Evolutionary conservation across 2,888 invertebrate species (phyloP), one percentile per base, ranked within the genome.

Genomic region (Augochlorella aurata): DNA sequence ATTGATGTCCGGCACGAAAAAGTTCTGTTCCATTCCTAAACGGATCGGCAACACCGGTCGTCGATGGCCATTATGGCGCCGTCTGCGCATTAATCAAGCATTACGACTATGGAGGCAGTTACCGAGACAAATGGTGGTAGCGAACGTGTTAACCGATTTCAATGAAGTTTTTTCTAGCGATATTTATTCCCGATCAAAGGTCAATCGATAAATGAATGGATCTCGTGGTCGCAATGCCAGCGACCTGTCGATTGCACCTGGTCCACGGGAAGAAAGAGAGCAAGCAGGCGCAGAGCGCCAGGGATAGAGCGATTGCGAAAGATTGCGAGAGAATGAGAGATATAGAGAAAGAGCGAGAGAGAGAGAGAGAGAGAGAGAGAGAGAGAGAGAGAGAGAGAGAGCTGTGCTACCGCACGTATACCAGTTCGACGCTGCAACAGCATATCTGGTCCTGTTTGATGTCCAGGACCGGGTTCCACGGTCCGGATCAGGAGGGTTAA

Each of bases 381-480:
- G 14, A 16, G 21, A 21, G 21, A 21, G 54, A 54, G 58, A 58
- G 24, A 16, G 58, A 58, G 58, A 58, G 24, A 58, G 58, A 24
- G 58, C 8, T 29, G 16, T 24, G 24, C 24, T 58, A 24, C 63
- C 74, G 68, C 73, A 58, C 82, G 29, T 76, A 81, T 77, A 85
- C 80, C 79, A 79, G 83, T 79, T 77, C 66, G 78, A 75, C 49
- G 66, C 67, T 67, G 77, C 74, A 69, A 24, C 65, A 54, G 81
- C 75, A 69, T 84, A 75, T 84, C 85, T 84, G 84, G 82, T 85
- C 84, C 82, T 85, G 84, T 85, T 85, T 79, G 85, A 83, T 79
- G 82, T 82, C 82, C 84, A 85, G 82, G 84, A 85, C 77, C 84
- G 65, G 82, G 85, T 85, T 82, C 82, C 85, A 82, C 82, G 82